Evolutionary conservation across 2,113 vertebrate genomes (phyloP).

Genomic region (Balaeniceps rex): DNA sequence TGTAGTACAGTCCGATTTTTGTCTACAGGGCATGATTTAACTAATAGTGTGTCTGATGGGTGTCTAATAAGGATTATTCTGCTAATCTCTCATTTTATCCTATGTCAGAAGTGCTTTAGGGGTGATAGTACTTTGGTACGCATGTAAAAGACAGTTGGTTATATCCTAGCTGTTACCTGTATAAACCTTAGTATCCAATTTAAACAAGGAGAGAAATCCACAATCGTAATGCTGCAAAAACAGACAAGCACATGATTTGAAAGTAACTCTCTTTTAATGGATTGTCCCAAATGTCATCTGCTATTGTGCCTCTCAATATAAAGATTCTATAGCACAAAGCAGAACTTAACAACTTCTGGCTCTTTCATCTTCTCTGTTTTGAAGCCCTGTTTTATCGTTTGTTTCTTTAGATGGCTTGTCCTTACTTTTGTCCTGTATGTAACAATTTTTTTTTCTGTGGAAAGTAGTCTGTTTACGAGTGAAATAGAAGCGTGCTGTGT

Average conservation of each 20-base stretch:
- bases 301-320: background rate
- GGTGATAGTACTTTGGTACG: background rate
- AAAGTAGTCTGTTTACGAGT: background rate
- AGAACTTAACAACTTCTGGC: background rate
- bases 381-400: background rate
- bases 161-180: background rate
- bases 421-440: background rate
- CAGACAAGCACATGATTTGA: background rate
- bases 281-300: background rate
- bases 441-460: background rate
- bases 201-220: background rate
- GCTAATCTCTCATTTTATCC: background rate
- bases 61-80: background rate
- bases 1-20: background rate
- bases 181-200: background rate
- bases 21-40: background rate
- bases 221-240: background rate
- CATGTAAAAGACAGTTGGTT: background rate
- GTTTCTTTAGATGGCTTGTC: background rate
- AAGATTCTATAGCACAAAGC: background rate
- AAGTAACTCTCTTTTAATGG: background rate
- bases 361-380: conserved; percentile 9
- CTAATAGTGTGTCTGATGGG: background rate
- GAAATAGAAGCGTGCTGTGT: background rate
- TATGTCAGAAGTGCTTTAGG: background rate